These are phyloP conservation scores for Rissa tridactyla DNA, from an alignment of 2,113 vertebrate species.

Conservation along the genomic window DNA sequence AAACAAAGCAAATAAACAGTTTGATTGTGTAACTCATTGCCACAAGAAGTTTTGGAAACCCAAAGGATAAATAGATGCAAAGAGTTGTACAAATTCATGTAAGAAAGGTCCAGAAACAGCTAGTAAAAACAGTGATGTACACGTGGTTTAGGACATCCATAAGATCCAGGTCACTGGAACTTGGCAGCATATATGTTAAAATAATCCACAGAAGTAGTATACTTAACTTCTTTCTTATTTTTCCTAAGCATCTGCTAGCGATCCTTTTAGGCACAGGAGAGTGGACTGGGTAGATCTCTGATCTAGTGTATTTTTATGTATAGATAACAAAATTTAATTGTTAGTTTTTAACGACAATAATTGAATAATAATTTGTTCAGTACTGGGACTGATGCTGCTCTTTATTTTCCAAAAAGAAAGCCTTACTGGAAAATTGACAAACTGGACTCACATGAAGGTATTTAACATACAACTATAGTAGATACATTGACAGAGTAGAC, in stretches of 20 bases:
- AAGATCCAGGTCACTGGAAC: background rate
- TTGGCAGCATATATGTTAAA: background rate
- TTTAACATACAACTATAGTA: background rate
- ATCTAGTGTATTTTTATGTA: background rate
- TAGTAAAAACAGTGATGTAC: background rate
- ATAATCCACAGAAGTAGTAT: background rate
- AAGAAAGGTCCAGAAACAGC: background rate
- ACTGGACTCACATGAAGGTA: background rate
- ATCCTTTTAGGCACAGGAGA: background rate
- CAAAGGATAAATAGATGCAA: background rate
- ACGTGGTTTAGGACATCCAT: background rate
- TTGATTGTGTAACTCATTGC: background rate
- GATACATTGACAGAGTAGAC: background rate
- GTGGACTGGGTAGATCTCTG: background rate
- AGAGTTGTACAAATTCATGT: background rate
- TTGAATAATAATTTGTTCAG: background rate
- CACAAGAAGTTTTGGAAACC: background rate
- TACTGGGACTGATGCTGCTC: background rate
- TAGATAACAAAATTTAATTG: background rate
- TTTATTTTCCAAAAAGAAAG: background rate
- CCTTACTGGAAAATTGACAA: background rate
- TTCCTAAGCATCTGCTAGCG: background rate
- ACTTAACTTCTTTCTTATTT: background rate
- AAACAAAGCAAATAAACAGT: background rate
- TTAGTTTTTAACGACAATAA: background rate